Evolutionary conservation across 2,113 vertebrate genomes (phyloP), one percentile per base, ranked within the genome.

Genomic region (Bettongia penicillata): DNA sequence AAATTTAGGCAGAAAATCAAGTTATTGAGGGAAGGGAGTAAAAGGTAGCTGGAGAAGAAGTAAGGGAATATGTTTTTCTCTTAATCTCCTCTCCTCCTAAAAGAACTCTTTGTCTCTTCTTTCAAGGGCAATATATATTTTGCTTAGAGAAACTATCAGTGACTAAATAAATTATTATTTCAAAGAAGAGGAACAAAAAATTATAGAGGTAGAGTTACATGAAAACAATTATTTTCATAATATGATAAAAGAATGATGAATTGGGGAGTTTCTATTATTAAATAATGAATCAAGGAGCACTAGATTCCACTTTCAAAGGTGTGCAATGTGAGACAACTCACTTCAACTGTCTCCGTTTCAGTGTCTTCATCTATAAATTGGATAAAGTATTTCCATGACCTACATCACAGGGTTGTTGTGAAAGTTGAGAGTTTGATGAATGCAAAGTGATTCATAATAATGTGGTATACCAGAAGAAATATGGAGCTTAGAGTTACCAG

Each of bases 161-260:
- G n/a, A n/a, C 77, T 91, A 90, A n/a, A 26, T 23, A 96, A n/a
- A n/a, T n/a, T n/a, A 96, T 22, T 91, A 57, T 91, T 90, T 49
- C 1, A 23, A 91, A 91, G 31, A 93, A 93, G 31, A 4, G n/a
- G 53, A 96, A 96, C 28, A 55, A 51, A 84, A 31, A 37, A 8
- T n/a, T 61, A 3, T 16, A 19, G 43, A 47, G 47, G 22, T 26
- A 90, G 51, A 25, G 25, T 5, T n/a, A n/a, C 26, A 50, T 84
- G 12, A 50, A 68, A 16, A 68, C 14, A 6, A 37, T 68, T 31
- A n/a, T 68, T 68, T 37, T 37, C 31, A 68, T 61, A 68, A 37
- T 68, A 37, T 68, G 10, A 12, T 68, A 31, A 68, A 68, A 68
- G 57, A 68, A 68, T 37, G 61, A 37, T 37, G 61, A 68, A 31